Evolutionary conservation across 2,797 vertebrate genomes (phyloP), one percentile per base, ranked within the genome.

Genomic region (Phyllotis vaccarum): DNA sequence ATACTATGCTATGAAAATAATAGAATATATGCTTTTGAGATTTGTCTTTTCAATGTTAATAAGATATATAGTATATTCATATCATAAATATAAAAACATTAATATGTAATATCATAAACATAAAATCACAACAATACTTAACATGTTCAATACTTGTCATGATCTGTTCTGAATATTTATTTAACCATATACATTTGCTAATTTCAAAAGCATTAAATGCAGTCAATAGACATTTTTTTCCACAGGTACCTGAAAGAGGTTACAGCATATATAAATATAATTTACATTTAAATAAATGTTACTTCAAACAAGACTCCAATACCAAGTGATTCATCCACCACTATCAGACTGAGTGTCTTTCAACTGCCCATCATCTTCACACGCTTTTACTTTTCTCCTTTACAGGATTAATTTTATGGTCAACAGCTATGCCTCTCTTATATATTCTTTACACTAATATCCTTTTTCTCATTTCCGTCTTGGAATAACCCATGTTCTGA

Each of bases 21-120:
- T 3, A 92, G 56, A 64, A 86, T 11, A 82, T 34, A 58, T n/a
- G 31, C 34, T 95, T 95, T 72, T 93, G 54, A 97, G 17, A 81
- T 96, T 81, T 75, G 58, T 34, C 76, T 96, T 87, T 80, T 91
- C 34, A 82, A 49, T 31, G 52, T 80, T 89, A 95, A 89, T 34
- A 80, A 52, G 60, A 80, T 74, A 82, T 31, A 14, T 79, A 31
- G 31, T 9, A 76, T 76, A 49, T 60, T 85, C 75, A 75, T 66
- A 75, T 40, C 37, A 34, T 27, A 90, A 91, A 80, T 43, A 13
- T 72, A 60, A 86, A 86, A 56, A n/a, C 58, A 85, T 52, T 79
- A 81, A 75, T 54, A 75, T 60, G 70, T 49, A 83, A 76, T 54
- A 75, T 17, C 46, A 49, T 24, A 90, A 91, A 76, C 52, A 16